phyloP scores from a whole-genome alignment of 2,888 invertebrate species.

The Tinea trinotella region DNA sequence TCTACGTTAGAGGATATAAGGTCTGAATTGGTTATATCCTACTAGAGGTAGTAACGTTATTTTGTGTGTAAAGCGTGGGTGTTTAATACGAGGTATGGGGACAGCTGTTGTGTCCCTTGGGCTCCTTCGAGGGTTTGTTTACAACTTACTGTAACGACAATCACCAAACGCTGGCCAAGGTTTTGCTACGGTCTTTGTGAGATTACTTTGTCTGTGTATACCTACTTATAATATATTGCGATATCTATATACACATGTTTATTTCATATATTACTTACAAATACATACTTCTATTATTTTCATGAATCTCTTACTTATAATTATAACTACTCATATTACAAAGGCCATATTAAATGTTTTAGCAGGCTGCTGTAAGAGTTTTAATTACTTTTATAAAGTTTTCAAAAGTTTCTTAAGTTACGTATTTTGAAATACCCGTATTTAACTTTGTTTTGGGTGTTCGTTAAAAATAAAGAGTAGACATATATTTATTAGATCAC shows the following conservation, averaged over 20 bases:
- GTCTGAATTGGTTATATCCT: background rate
- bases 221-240: too few relatives aligned
- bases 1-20: background rate
- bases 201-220: background rate
- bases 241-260: too few relatives aligned
- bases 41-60: background rate
- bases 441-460: too few relatives aligned
- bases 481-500: too few relatives aligned
- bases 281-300: too few relatives aligned
- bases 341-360: too few relatives aligned
- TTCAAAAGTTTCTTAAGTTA: background rate
- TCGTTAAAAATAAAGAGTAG: too few relatives aligned
- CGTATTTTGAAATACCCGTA: too few relatives aligned
- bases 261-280: too few relatives aligned
- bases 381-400: background rate
- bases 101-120: conserved; percentile 63
- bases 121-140: conserved; percentile 59
- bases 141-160: conserved; percentile 57
- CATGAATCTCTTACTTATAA: too few relatives aligned
- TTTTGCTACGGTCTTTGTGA: background rate
- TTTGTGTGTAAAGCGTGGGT: conserved; percentile 36
- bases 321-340: too few relatives aligned
- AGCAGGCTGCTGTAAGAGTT: background rate
- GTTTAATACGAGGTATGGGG: conserved; percentile 65
- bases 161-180: conserved; percentile 1